phyloP scores from a whole-genome alignment of 2,888 invertebrate species.

The Seira ritae region DNA sequence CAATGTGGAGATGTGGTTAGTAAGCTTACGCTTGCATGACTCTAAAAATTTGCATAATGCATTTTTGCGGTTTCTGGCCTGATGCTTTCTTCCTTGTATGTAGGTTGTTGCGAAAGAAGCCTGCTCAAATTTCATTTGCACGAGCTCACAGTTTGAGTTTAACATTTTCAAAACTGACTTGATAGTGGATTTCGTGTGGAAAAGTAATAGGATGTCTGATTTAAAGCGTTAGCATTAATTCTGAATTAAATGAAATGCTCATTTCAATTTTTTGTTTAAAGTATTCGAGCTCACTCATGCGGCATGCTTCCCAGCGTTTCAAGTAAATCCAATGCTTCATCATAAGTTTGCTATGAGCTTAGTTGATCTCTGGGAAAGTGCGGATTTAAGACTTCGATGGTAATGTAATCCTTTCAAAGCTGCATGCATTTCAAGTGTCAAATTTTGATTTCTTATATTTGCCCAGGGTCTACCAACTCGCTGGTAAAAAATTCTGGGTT shows the following conservation, averaged over 20 bases:
- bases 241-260: too few relatives aligned
- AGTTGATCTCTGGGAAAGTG: constrained; percentile 29
- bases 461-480: constrained; percentile 34
- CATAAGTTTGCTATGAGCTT: constrained; percentile 36
- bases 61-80: too few relatives aligned
- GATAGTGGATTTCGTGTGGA: constrained; percentile 46
- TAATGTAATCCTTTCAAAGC: neutral
- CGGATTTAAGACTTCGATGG: constrained; percentile 27
- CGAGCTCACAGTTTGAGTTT: constrained; percentile 22
- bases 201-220: too few relatives aligned
- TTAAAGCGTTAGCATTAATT: too few relatives aligned
- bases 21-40: neutral
- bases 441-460: neutral
- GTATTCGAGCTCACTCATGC: constrained; percentile 39
- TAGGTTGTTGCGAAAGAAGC: constrained; percentile 20
- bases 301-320: constrained; percentile 44
- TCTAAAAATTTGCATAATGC: neutral
- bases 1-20: constrained; percentile 41
- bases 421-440: too few relatives aligned
- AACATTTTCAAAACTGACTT: constrained; percentile 19
- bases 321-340: constrained; percentile 26
- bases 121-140: constrained; percentile 41
- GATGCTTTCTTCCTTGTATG: neutral
- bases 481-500: constrained; percentile 23
- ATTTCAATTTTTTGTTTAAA: neutral